Base-by-base conservation (phyloP, 2,797 vertebrate species). In the Tarsius wallacei region DNA sequence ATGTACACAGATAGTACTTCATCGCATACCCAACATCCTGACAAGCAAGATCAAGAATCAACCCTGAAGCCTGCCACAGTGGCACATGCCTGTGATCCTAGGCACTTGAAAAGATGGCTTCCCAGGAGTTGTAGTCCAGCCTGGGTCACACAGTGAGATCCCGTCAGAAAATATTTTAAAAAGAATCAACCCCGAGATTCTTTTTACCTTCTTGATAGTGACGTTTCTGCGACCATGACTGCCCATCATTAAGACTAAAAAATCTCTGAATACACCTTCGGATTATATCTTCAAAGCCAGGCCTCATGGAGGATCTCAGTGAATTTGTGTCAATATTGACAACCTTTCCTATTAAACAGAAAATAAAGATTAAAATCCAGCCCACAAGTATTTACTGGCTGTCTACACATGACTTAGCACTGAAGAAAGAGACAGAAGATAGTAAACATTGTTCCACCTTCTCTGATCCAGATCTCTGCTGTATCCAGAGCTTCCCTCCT, bases 221-320 rank as follows among this genome's bases (percentile, higher is more conserved):
- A 36, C 99, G 99, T 97, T 99, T 99, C 98, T 99, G 99, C 70
- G 99, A 99, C 99, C 99, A 99, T 0, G 99, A 99, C 94, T 99
- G 99, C 24, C 99, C 99, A 31, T 99, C 99, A 26, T 99, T 99
- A 96, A 99, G 99, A 98, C 99, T 98, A 47, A 99, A 99, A 98
- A 99, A 99, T 98, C 99, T 99, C 98, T 99, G 99, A 98, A 99
- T 99, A 98, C 99, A 99, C 33, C 99, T 99, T 86, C 99, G 99
- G 95, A 99, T 99, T 87, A 99, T 99, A 98, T 99, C 99, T 98
- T 99, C 99, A 98, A 99, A 99, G 87, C 99, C 99, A 12, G 99
- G 99, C 90, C 99, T 99, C 99, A 99, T 99, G 6, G 99, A 99
- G 87, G 99, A 99, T 91, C 99, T 99, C 91, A 99, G 98, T 31